Evolutionary conservation across 2,888 invertebrate genomes (phyloP).

Genomic region (Eledone cirrhosa): DNA sequence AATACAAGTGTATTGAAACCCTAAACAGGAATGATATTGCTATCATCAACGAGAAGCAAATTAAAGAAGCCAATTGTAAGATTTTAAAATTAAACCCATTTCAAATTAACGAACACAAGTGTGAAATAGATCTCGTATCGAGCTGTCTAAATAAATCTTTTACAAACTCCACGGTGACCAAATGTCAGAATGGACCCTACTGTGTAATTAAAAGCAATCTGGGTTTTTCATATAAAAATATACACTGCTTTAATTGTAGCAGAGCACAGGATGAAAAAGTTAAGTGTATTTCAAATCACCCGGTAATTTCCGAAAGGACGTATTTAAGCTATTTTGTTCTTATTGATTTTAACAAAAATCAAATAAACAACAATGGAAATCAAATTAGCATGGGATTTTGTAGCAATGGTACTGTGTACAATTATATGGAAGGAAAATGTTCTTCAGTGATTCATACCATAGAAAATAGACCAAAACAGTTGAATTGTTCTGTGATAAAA

Average conservation of each 20-base stretch:
- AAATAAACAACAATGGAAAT: neutral
- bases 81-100: neutral
- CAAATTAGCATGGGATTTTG: neutral
- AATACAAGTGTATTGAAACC: neutral
- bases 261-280: neutral
- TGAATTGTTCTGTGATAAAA: neutral
- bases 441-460: neutral
- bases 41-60: neutral
- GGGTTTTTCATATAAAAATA: neutral
- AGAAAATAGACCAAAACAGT: too few species aligned
- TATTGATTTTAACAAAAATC: neutral
- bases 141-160: too few species aligned
- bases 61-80: neutral
- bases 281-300: neutral
- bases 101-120: neutral
- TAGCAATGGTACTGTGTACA: neutral
- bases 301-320: too few species aligned
- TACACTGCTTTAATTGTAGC: neutral
- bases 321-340: neutral
- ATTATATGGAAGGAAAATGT: neutral
- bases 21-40: neutral
- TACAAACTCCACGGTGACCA: neutral
- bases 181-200: neutral
- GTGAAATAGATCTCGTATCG: neutral
- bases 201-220: neutral